Evolutionary conservation across 2,113 vertebrate species (phyloP), one percentile per base, ranked within the genome.

Genomic region (Manacus vitellinus): DNA sequence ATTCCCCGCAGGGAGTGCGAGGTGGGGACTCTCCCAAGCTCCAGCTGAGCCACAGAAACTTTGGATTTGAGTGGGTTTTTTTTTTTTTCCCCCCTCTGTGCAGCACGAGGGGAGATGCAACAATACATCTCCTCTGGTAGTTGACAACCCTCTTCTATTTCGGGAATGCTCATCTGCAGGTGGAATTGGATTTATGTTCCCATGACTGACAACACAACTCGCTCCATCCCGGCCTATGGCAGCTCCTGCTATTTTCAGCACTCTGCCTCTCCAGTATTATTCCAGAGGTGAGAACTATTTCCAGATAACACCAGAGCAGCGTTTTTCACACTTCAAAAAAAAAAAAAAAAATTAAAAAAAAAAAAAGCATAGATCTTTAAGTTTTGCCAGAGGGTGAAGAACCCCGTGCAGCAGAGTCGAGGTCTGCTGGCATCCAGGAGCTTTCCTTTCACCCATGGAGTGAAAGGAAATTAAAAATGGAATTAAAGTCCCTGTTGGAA

Each of bases 111-210:
- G 77, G 47, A 77, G 6, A 83, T 58, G 91, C 85, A 27, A 86
- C 91, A 93, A 96, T 96, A 44, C 93, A 70, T 65, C 90, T 95
- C 88, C 79, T 33, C 63, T 17, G 58, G 22, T 49, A 12, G 89
- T 0, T 95, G 89, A 86, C 89, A 91, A 56, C 25, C 91, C 87
- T 89, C 65, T 92, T 14, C 96, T 96, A 96, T 95, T 96, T 86
- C 6, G 11, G 89, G 93, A 92, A 89, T 35, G 68, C 73, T 96
- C 87, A 87, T 89, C 80, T 31, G 87, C 95, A 95, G 94, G 92
- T 95, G 93, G 95, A 92, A 95, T 91, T 76, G 93, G 96, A 94
- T 95, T 92, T 85, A 10, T 76, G 83, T 27, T 96, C 96, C 93
- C 92, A 63, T 88, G 91, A 96, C 89, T 94, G 95, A 92, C 91